Conservation (phyloP, 2,888 invertebrate genomes). For the Mesorhabditis spiculigera region DNA sequence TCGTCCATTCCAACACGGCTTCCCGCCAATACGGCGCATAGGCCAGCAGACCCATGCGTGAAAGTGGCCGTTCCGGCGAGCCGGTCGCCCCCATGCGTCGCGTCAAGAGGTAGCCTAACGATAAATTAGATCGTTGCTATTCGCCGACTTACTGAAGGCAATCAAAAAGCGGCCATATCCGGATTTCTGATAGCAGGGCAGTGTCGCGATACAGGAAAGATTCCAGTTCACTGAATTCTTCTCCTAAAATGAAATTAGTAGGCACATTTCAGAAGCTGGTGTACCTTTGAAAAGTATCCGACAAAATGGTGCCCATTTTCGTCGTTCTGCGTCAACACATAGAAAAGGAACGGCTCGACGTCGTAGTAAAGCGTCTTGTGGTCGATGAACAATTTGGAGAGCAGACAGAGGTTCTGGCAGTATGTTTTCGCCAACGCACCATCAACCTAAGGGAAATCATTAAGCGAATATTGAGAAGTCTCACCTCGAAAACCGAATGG, state of each 20-base stretch:
- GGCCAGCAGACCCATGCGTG: slow-evolving; percentile 89
- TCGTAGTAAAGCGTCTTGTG: slow-evolving; percentile 92
- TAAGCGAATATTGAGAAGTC: neutral
- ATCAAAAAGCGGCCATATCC: slow-evolving; percentile 96
- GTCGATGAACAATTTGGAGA: slow-evolving; percentile 93
- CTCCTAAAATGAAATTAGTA: slow-evolving; percentile 65
- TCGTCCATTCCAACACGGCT: slow-evolving; percentile 78
- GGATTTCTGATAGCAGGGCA: slow-evolving; percentile 95
- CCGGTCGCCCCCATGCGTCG: slow-evolving; percentile 91
- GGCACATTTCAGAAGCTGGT: neutral
- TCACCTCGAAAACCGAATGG: slow-evolving; percentile 59
- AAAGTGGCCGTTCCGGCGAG: slow-evolving; percentile 95
- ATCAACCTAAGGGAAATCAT: slow-evolving; percentile 63
- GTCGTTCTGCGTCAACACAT: slow-evolving; percentile 90
- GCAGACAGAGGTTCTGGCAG: slow-evolving; percentile 92
- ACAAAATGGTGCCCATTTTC: slow-evolving; percentile 86
- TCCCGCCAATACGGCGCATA: slow-evolving; percentile 86
- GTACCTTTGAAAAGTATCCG: slow-evolving; percentile 89
- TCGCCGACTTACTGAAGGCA: slow-evolving; percentile 79
- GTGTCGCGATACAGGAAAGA: slow-evolving; percentile 97
- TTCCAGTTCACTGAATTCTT: slow-evolving; percentile 83
- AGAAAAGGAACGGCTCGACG: slow-evolving; percentile 96
- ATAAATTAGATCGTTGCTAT: neutral
- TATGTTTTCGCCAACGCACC: slow-evolving; percentile 93
- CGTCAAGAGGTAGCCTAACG: slow-evolving; percentile 81